Evolutionary conservation across 2,888 invertebrate species (phyloP), one percentile per base, ranked within the genome.

Genomic region (Cremastinae sp.): DNA sequence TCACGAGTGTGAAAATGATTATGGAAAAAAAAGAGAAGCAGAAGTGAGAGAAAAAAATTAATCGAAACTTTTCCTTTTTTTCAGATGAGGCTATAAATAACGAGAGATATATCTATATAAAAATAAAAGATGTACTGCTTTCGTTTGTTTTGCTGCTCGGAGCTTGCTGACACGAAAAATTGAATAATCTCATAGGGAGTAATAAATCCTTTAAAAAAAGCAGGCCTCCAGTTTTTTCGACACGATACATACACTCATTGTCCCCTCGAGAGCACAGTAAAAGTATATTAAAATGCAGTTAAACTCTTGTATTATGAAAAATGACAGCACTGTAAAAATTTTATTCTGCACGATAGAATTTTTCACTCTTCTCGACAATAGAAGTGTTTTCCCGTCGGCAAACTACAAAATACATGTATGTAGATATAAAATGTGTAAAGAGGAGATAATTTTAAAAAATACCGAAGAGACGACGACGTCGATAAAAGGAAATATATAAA

Each of bases 301-400:
- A n/a, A n/a, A n/a, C n/a, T n/a, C n/a, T n/a, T n/a, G n/a, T n/a
- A n/a, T n/a, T n/a, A n/a, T n/a, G n/a, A n/a, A 51, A 51, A 34
- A 43, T 51, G 28, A 59, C 43, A 59, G 58, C 51, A 64, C 64
- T 18, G 20, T 53, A 64, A 49, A 47, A 72, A 65, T 73, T 73
- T 73, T 65, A 73, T 73, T 73, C 59, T 51, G 72, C 72, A 59
- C 65, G 56, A 45, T 58, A 62, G 53, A 72, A 45, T 66, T 70
- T 70, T 14, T 41, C 34, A 51, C 34, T 0, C 38, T 51, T 28
- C 38, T 53, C 20, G 20, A 69, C 45, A 70, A 41, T 9, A 47
- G 49, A 71, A 16, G 41, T 73, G 7, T 10, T 43, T 20, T 38
- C 45, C n/a, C 14, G 22, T 14, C 4, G 28, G 43, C 28, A 51